Evolutionary conservation across 2,113 vertebrate species (phyloP), one percentile per base, ranked within the genome.

Genomic region (Pungitius pungitius): DNA sequence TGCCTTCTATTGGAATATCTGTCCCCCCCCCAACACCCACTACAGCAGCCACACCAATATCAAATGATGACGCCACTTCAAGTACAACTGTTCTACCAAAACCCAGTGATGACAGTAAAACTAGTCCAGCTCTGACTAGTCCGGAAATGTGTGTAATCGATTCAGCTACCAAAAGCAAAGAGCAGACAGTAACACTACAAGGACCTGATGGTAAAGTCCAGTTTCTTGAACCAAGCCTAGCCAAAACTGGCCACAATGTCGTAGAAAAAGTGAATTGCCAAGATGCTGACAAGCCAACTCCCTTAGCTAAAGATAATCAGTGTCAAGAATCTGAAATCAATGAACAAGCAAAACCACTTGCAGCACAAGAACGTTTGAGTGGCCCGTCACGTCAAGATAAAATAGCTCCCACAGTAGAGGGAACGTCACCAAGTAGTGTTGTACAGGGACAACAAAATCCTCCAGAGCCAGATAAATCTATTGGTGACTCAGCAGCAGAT

Each of bases 401-500:
- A 83, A 56, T 57, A 58, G 35, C 43, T 15, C 14, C 65, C 61
- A 88, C 84, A 77, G 60, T 63, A 63, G 68, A 88, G 57, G 47
- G 66, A 67, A 73, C 43, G n/a, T 30, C 42, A 42, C 5, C 30
- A 43, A 80, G 24, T 76, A 30, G 77, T 75, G 55, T 17, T 2
- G 73, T 70, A 14, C 88, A 92, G 70, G 88, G 40, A 55, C 84
- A 64, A 66, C 87, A 92, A 51, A 91, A 88, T 67, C 88, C 85
- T 69, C 47, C 87, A 37, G 90, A 93, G 57, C 65, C 80, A 75
- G 94, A 96, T 8, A 96, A 93, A 83, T 92, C 93, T 0, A 74
- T 93, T 5, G 73, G 93, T 59, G 93, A 94, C 62, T 92, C 94
- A 69, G 93, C 96, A 56, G 89, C 93, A 83, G 96, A 96, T 84